Evolutionary conservation across 2,113 vertebrate species (phyloP).

Genomic region (Esox niger): DNA sequence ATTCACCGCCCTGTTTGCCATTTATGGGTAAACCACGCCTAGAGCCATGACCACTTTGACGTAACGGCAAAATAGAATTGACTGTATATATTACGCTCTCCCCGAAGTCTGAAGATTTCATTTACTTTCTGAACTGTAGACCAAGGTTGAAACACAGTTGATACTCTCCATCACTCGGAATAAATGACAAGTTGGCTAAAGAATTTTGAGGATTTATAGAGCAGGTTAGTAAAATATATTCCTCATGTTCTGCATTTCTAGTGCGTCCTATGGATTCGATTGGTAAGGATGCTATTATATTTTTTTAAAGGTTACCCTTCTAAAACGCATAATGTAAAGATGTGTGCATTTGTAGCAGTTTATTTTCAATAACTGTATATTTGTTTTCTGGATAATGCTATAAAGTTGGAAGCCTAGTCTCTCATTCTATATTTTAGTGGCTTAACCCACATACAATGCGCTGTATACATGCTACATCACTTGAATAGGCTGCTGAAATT

Average conservation of each 20-base stretch:
- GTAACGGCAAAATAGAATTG: constrained; percentile 75
- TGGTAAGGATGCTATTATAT: not conserved
- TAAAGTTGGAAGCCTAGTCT: too few relatives aligned
- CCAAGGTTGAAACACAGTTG: constrained; percentile 6
- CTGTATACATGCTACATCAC: too few relatives aligned
- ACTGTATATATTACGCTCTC: constrained; percentile 30
- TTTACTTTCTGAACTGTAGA: constrained; percentile 40
- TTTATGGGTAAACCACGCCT: constrained; percentile 68
- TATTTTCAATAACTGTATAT: not conserved
- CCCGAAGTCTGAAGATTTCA: constrained; percentile 1
- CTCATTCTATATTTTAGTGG: too few relatives aligned
- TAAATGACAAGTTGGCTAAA: constrained; percentile 20
- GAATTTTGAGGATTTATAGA: constrained; percentile 27
- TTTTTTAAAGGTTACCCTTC: not conserved
- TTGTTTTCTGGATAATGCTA: not conserved
- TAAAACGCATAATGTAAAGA: not conserved
- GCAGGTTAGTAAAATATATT: constrained; percentile 28
- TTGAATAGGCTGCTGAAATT: constrained; percentile 5
- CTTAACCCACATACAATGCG: too few relatives aligned
- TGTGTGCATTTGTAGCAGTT: not conserved
- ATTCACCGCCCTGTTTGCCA: constrained; percentile 73
- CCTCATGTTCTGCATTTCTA: not conserved
- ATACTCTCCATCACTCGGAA: constrained; percentile 9
- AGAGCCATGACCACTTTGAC: constrained; percentile 51
- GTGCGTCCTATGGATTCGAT: not conserved